Percentiles rank a stretch among this genome's conserved stretches.
Conservation (phyloP, 2,888 invertebrate genomes). For the Herminia tarsipennalis region DNA sequence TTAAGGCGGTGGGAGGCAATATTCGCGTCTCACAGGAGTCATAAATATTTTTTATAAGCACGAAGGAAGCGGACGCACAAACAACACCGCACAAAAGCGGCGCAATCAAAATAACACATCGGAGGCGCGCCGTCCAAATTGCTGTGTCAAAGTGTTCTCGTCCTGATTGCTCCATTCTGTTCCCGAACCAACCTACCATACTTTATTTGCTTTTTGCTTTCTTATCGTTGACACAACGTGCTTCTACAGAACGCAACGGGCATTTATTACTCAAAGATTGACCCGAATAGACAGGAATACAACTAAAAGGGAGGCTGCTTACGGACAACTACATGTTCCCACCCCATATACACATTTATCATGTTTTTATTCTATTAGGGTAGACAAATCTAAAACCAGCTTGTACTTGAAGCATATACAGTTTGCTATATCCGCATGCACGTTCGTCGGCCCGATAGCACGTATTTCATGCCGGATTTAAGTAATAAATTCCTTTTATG, state of each 20-base stretch:
- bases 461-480: no score
- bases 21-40: conserved; percentile 59
- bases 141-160: conserved; percentile 81
- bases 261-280: conserved; percentile 6
- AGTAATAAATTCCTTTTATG: no score
- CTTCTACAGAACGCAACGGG: conserved; percentile 16
- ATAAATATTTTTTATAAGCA: conserved; percentile 70
- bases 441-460: no score
- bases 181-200: conserved; percentile 60
- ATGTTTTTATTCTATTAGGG: no score
- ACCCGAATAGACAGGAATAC: background rate
- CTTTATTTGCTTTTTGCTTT: conserved; percentile 67
- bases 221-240: conserved; percentile 59
- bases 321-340: no score
- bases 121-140: conserved; percentile 75
- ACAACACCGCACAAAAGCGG: conserved; percentile 73
- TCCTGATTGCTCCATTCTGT: conserved; percentile 82
- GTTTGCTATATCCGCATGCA: no score
- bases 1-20: conserved; percentile 60
- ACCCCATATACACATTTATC: no score
- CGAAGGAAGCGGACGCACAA: conserved; percentile 65
- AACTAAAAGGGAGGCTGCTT: no score
- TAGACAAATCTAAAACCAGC: no score
- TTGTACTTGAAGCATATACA: no score
- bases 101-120: conserved; percentile 82